phyloP scores from a whole-genome alignment of 1,140 invertebrate species.

The Portunus trituberculatus region DNA sequence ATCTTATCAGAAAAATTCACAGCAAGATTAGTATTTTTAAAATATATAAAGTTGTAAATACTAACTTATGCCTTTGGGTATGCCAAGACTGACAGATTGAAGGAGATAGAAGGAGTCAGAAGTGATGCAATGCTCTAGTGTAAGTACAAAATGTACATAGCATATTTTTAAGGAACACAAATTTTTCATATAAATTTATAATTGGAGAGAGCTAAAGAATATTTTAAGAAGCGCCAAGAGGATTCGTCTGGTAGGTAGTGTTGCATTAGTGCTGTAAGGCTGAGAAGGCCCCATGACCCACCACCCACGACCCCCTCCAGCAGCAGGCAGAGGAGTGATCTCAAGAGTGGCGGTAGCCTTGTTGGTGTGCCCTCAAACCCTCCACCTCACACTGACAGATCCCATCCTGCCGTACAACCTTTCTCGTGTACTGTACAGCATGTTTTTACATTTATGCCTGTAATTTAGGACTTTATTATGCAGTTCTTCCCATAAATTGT shows the following conservation, averaged over 20 bases:
- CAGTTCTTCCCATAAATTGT: background rate
- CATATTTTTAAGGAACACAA: constrained; percentile 64
- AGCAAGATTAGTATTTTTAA: too few relatives aligned
- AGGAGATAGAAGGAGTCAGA: background rate
- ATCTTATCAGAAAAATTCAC: too few relatives aligned
- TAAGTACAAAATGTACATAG: constrained; percentile 72
- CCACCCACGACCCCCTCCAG: too few relatives aligned
- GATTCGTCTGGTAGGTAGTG: background rate
- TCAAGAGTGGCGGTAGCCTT: background rate
- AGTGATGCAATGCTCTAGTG: constrained; percentile 50
- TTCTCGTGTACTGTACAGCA: too few relatives aligned
- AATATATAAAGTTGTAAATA: constrained; percentile 12
- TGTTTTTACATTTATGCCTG: too few relatives aligned
- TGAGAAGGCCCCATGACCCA: too few relatives aligned
- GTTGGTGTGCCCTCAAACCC: background rate
- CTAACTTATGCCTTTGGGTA: background rate
- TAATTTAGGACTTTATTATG: too few relatives aligned
- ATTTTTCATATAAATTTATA: background rate
- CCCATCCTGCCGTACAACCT: background rate
- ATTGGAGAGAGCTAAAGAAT: background rate
- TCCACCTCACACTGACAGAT: background rate
- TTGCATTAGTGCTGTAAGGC: too few relatives aligned
- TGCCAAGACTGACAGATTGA: background rate
- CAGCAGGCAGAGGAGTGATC: background rate
- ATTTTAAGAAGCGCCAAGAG: background rate